Base-by-base conservation (phyloP, 2,113 vertebrate species). In the Oplegnathus fasciatus region DNA sequence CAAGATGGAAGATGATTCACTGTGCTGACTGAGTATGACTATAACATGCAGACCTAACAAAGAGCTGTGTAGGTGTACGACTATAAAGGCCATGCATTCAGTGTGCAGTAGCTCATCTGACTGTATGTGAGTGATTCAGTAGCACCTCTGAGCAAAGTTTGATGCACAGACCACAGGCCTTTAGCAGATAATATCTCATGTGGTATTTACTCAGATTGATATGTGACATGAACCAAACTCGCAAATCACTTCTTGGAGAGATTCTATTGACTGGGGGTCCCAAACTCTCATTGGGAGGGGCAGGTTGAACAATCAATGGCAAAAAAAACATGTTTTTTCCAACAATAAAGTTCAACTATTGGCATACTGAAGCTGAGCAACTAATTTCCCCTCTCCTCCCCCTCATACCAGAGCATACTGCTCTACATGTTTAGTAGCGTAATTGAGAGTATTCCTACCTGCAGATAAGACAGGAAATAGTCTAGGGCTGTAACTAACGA, bases 11-110 rank as follows among this genome's bases (percentile, higher is more conserved):
- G 40, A 52, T 86, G 91, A 91, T 46, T 90, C 80, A 67, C 61
- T 1, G 71, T 32, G 61, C 81, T 79, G 82, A 82, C 70, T 22
- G 71, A 50, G 82, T 55, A 74, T 20, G 62, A 81, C 80, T 62
- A n/a, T 46, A 76, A 82, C 62, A 75, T 2, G 30, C 40, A 79
- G 34, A 64, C 42, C 26, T 28, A 78, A 90, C 73, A 91, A 75
- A 84, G 84, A 60, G 73, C 64, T 46, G 71, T n/a, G 64, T 76
- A 76, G 70, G 60, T 66, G 46, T 58, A 26, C 58, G 66, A 75
- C 78, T 83, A 30, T 14, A 57, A 66, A 81, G 76, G 84, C 62
- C 74, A 86, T 44, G 80, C 70, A 67, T 72, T 86, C 67, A 77
- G 42, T 37, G 34, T 75, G 30, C 54, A 71, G 60, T 57, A 50